Base-by-base conservation (phyloP, 2,888 invertebrate genomes). In the Dryococelus australis region DNA sequence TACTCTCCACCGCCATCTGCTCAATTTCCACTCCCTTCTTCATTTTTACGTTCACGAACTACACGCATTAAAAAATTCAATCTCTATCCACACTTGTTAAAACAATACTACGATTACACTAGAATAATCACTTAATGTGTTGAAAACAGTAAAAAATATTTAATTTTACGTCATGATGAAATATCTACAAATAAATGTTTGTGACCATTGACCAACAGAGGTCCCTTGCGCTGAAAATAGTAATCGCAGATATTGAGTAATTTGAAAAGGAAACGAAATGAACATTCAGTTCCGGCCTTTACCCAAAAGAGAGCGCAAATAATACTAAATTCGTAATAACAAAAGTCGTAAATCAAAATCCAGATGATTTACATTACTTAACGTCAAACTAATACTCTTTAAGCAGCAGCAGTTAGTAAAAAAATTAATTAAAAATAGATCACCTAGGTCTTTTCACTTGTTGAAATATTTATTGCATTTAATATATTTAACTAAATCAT, bases 171-270 rank as follows among this genome's bases (percentile, higher is more conserved):
- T 65, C 65, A 65, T 65, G 65, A 12, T n/a, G 12, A 65, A 65
- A 65, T 24, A 65, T 43, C 78, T 16, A 80, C 35, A 51, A 85
- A 80, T 47, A 85, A 85, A 85, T 35, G 28, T 85, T 85, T 24
- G 43, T 85, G 81, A 85, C 79, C 85, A 85, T 27, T 85, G 85
- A 88, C 89, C 89, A 88, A 88, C 88, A 89, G 88, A 88, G 87
- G 87, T 89, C 88, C 89, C 90, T 89, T 90, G 89, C 88, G 89
- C 90, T 90, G 90, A 90, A 91, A 90, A 91, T 91, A 90, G 90
- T 90, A 90, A 90, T 90, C 89, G 89, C 89, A 90, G 89, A 90
- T 51, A 90, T 91, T 90, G 90, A 90, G 90, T 88, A 88, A 90
- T 90, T 87, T 86, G 89, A 90, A 90, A 89, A 90, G 87, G 87